Base-by-base conservation (phyloP, 1,140 invertebrate genomes). In the Chelonus insularis region DNA sequence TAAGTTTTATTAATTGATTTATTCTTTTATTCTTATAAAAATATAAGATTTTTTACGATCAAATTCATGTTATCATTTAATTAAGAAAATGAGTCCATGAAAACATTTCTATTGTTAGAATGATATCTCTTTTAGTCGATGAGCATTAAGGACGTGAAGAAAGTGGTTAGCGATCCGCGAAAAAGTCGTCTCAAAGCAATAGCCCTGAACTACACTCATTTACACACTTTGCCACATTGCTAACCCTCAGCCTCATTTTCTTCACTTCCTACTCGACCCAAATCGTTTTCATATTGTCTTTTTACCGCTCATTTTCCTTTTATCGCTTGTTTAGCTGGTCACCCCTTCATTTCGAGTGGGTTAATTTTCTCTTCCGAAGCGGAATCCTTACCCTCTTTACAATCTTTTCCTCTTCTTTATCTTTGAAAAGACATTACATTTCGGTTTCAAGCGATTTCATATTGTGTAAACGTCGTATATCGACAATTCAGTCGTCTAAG, bases 221-320 rank as follows among this genome's bases (percentile, higher is more conserved):
- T 80, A 76, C 74, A 77, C 76, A 76, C 74, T 75, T 75, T 76
- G 75, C 54, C 16, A 48, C 23, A 48, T 23, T 25, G 20, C 36
- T 3, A 3, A 37, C 21, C 43, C 47, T 14, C 7, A 45, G 37
- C 20, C 45, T 39, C 51, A 36, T 68, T 68, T 73, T 73, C 68
- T 67, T 67, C 67, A 64, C 69, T 70, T 68, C 64, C 64, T 16
- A 57, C 61, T 23, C 62, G 52, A 66, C 70, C 63, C 68, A 70
- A 80, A 79, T 78, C 72, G 75, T 78, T 80, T 79, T 79, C 77
- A 80, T 80, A 80, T 79, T 79, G 77, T 80, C 78, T 80, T 80
- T 81, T 81, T 80, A 80, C 72, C 78, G 78, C 75, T 78, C 78
- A 72, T 80, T 81, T 74, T 78, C 77, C 72, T 80, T 82, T 80